Conservation (phyloP, 2,113 vertebrate species). For the Meriones unguiculatus region DNA sequence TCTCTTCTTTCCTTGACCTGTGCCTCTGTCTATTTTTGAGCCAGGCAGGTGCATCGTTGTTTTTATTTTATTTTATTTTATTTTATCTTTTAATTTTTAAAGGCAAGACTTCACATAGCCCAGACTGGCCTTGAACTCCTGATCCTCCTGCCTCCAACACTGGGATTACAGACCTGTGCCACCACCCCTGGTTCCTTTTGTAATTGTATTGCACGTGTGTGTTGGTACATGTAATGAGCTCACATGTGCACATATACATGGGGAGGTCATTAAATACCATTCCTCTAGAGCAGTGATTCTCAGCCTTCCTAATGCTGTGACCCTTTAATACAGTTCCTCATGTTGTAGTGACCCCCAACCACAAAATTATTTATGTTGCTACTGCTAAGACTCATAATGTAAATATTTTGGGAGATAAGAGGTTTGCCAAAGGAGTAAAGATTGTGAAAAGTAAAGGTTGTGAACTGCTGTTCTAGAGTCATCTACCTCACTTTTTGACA, state of each 20-base stretch:
- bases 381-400: neutral
- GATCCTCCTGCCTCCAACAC: neutral
- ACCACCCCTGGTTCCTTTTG: neutral
- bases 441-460: neutral
- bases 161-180: neutral
- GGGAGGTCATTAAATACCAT: too few relatives aligned
- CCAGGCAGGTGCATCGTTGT: neutral
- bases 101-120: neutral
- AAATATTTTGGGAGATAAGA: neutral
- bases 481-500: neutral
- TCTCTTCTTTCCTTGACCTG: constrained; percentile 13
- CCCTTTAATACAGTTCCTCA: neutral
- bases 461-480: neutral
- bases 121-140: neutral
- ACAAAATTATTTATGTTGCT: neutral
- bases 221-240: neutral
- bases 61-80: neutral
- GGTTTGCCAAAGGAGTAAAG: neutral
- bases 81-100: neutral
- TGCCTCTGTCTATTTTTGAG: neutral
- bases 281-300: neutral
- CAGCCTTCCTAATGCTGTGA: neutral
- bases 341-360: neutral
- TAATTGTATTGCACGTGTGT: neutral
- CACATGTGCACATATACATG: neutral